A percentile compares a stretch with the other conserved stretches of the same genome.
Evolutionary conservation across 2,113 vertebrate species (phyloP).

Genomic region (Glaucidium brasilianum): DNA sequence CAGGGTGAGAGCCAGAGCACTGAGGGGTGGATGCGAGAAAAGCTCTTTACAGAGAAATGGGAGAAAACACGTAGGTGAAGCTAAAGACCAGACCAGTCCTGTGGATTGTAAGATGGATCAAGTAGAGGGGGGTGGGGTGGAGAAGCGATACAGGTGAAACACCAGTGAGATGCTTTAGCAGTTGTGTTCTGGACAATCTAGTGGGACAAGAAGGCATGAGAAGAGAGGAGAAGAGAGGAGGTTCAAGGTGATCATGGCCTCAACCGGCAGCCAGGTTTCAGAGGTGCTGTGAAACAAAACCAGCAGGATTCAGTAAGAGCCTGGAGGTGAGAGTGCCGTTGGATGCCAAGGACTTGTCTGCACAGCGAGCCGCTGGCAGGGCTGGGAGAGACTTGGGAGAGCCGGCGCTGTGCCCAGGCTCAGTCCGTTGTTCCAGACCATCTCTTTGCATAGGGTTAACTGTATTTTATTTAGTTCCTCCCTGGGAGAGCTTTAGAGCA

Average conservation of each 20-base stretch:
- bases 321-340: neutral
- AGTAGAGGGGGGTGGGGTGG: neutral
- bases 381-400: neutral
- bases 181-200: neutral
- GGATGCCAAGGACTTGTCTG: slow-evolving; percentile 9
- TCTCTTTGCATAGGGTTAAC: slow-evolving; percentile 20
- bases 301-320: neutral
- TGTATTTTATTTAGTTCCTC: slow-evolving; percentile 19
- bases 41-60: neutral
- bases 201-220: neutral
- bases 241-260: neutral
- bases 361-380: neutral
- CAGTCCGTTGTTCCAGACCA: neutral
- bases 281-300: neutral
- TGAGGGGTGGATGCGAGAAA: neutral
- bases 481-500: slow-evolving; percentile 53
- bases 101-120: neutral
- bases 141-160: neutral
- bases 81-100: neutral
- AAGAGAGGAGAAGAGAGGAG: neutral
- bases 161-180: neutral
- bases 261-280: neutral
- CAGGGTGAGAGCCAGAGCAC: neutral
- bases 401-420: neutral
- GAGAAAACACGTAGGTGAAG: neutral